Evolutionary conservation across 2,113 vertebrate species (phyloP), one percentile per base, ranked within the genome.

Genomic region (Crotophaga sulcirostris): DNA sequence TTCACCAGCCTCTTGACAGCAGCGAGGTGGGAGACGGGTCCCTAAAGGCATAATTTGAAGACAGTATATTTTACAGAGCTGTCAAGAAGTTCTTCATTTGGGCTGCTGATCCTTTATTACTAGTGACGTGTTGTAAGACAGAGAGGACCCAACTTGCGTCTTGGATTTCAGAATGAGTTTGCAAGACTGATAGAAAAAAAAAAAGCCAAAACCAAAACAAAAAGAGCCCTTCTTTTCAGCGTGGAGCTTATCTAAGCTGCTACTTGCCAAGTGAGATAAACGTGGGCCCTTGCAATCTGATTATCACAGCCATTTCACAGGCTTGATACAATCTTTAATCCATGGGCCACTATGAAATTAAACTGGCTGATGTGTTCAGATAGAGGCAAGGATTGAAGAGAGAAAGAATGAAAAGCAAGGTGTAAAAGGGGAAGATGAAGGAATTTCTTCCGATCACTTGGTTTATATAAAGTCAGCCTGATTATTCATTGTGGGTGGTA

Each of bases 11-110:
- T 91, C 90, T 73, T 96, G 92, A 94, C 94, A 95, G 95, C 92
- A 95, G 76, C 2, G 64, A 93, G 94, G 90, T 96, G 94, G 95
- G 95, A 96, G 89, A 93, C 6, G 1, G 75, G 85, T 96, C 92
- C 95, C 96, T 90, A 92, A 80, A 94, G 95, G 95, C 94, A 44
- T 87, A 74, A 92, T 96, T 56, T 88, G 92, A 96, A 96, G 94
- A 36, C 76, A 45, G 93, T 75, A 11, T 83, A 81, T 96, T 96
- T 96, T 95, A 95, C 95, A 95, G 93, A 96, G 92, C 94, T 97
- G 96, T 95, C 95, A 97, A 83, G 94, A 89, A 95, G 94, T 96
- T 97, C 94, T 92, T 95, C 79, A 74, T 94, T 96, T 63, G 92
- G 94, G 91, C 85, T 92, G 78, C 94, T 16, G 55, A 95, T 87